Base-by-base conservation (phyloP, 2,888 invertebrate genomes). In the Drosophila mimica region DNA sequence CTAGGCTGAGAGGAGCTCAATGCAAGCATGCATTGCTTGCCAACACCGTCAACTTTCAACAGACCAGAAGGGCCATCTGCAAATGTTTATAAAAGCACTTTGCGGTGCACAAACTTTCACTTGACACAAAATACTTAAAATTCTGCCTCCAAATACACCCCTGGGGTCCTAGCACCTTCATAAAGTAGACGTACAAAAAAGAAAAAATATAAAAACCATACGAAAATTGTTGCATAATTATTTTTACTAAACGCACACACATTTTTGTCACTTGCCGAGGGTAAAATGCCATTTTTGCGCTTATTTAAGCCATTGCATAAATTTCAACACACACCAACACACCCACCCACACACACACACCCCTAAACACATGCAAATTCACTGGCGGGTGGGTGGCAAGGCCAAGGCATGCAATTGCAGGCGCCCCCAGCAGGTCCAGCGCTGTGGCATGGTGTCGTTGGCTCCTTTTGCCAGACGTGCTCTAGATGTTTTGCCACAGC, bases 231-330 rank as follows among this genome's bases (percentile, higher is more conserved):
- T 77, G 74, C 75, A 85, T 88, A 90, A 86, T 86, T 88, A 86
- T 90, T 88, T 83, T 87, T 71, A 64, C 74, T 81, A 77, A 76
- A 66, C 73, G 60, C 75, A 59, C 71, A 82, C 57, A 81, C 57
- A 81, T 70, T 78, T 78, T 86, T 86, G 83, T 79, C 89, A 79
- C 90, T 86, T 75, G 60, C 68, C 68, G 73, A 67, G 81, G 70
- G 70, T 74, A 86, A 90, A 83, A 79, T 86, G 87, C 59, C 81
- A 86, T 88, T 86, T 86, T 90, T 86, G 81, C 89, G 87, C 89
- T 86, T 88, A 79, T 88, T 86, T 90, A 86, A 90, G 79, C 90
- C 70, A 83, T 90, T 90, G 86, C 90, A 87, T 87, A 90, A 90
- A 90, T 87, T 89, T 90, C 59, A 75, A 40, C 79, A 61, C 46